Conservation (phyloP, 2,888 invertebrate species). For the Drosophila leonis region DNA sequence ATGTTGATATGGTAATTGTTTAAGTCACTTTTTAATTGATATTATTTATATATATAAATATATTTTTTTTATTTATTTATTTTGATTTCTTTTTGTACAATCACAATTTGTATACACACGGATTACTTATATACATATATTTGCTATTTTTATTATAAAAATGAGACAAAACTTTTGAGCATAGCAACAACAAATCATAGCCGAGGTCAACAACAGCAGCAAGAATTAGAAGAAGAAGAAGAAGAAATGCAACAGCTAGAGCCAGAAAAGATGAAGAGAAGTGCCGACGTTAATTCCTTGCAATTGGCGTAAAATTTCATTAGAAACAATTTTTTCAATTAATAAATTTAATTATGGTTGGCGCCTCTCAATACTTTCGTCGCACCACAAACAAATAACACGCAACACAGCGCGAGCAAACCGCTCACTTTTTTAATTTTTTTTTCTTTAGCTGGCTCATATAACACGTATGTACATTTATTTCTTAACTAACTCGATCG, state of each 20-base stretch:
- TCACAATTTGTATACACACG: slow-evolving; percentile 23
- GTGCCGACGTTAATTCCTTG: slow-evolving; percentile 25
- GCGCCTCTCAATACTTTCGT: slow-evolving; percentile 42
- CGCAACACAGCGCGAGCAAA: slow-evolving; percentile 27
- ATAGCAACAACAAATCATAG: slow-evolving; percentile 59
- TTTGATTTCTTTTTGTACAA: slow-evolving; percentile 14
- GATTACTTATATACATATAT: slow-evolving; percentile 9
- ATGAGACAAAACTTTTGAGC: slow-evolving; percentile 48
- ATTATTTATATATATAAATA: not conserved
- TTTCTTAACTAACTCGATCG: slow-evolving; percentile 48
- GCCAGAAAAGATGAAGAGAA: slow-evolving; percentile 7
- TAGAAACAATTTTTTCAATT: slow-evolving; percentile 40
- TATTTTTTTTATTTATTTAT: not conserved
- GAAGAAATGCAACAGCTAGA: slow-evolving; percentile 24
- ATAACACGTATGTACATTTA: slow-evolving; percentile 18
- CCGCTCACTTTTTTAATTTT: slow-evolving; percentile 59
- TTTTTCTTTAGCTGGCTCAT: slow-evolving; percentile 27
- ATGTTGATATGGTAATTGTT: slow-evolving; percentile 40
- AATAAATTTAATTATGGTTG: slow-evolving; percentile 57
- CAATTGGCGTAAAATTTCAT: slow-evolving; percentile 36
- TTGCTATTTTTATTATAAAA: slow-evolving; percentile 53
- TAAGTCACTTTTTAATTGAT: slow-evolving; percentile 30
- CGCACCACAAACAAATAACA: slow-evolving; percentile 52
- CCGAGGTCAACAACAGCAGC: slow-evolving; percentile 55
- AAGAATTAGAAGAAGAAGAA: slow-evolving; percentile 3